Evolutionary conservation across 2,797 vertebrate genomes (phyloP), one percentile per base, ranked within the genome.

Genomic region (Mus spretus): DNA sequence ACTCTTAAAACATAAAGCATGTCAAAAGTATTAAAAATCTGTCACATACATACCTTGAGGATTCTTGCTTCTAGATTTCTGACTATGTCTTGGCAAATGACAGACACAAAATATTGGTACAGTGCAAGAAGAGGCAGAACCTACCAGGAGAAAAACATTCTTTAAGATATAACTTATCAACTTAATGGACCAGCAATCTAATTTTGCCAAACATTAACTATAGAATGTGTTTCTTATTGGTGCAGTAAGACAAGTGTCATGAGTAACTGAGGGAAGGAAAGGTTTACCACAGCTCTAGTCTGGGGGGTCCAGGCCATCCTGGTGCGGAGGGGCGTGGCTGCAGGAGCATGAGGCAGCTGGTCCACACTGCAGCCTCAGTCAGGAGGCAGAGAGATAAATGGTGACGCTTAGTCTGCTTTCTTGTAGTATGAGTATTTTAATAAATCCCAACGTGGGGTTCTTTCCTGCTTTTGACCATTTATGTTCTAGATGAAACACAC

Each of bases 31-130:
- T 97, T 79, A 92, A 85, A 97, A 96, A 19, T 14, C 95, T 97
- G 11, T 75, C 81, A 96, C 6, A 97, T 98, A 99, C 99, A 98
- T 98, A 99, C 99, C 99, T 99, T 99, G 17, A 99, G 98, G 92
- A 99, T 99, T 98, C 98, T 99, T 98, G 98, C 99, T 97, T 99
- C 98, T 93, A 99, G 96, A 74, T 98, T 99, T 98, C 98, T 99
- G 26, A 97, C 94, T 4, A 99, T 34, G 90, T 99, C 99, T 97
- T 98, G 99, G 98, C 99, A 99, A 96, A 99, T 97, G 89, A 97
- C 98, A 87, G 98, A 99, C 91, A 99, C 99, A 97, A 99, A 97
- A 97, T 99, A 99, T 22, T 99, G 98, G 96, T 99, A 99, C 89
- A 99, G 98, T 22, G 99, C 98, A 89, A 99, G 97, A 34, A 99